Evolutionary conservation across 2,888 invertebrate genomes (phyloP).

Genomic region (Quadroppia sp.): DNA sequence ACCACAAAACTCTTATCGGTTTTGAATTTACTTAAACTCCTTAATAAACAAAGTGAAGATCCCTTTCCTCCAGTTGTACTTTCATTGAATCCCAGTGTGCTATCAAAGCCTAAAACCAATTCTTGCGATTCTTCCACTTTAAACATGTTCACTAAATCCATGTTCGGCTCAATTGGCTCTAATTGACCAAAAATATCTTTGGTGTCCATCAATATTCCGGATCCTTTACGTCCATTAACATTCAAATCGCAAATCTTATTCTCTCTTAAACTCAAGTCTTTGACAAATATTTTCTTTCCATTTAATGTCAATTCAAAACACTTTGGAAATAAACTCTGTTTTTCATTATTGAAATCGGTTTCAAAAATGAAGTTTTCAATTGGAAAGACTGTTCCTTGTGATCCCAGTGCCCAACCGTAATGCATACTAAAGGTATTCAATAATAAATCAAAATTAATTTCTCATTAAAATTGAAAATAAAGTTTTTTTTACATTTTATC

Average conservation of each 20-base stretch:
- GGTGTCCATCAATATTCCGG: background rate
- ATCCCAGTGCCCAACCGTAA: conserved; percentile 7
- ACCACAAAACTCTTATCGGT: background rate
- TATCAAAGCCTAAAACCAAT: conserved; percentile 25
- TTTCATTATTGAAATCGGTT: background rate
- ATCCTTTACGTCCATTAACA: background rate
- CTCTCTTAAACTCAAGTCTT: background rate
- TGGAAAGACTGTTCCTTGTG: conserved; percentile 14
- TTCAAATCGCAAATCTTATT: background rate
- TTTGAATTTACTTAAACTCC: background rate
- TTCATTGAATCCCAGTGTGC: background rate
- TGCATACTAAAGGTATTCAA: background rate
- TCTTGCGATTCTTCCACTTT: background rate
- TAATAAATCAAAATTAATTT: background rate
- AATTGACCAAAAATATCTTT: background rate
- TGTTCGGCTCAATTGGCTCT: background rate
- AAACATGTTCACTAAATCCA: background rate
- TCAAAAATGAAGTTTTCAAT: background rate
- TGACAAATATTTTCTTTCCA: background rate
- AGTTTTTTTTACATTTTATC: background rate
- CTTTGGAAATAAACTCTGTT: background rate
- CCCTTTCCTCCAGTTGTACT: conserved; percentile 44
- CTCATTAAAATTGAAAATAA: background rate
- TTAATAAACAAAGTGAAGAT: conserved; percentile 34
- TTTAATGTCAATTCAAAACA: background rate